Conservation (phyloP, 2,113 vertebrate species). For the Amazona guildingii region DNA sequence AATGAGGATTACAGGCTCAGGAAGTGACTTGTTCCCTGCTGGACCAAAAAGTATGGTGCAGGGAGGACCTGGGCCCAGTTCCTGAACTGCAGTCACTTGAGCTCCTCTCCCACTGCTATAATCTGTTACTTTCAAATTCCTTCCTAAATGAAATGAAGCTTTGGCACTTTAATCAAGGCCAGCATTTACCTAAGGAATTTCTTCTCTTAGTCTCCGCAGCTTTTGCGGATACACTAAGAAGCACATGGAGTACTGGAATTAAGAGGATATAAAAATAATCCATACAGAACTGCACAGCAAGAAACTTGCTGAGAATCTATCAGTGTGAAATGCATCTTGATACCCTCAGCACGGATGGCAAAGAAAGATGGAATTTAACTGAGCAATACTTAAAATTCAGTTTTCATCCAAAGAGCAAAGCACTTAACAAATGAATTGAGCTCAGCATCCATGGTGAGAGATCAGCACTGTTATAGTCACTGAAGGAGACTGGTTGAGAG, state of each 20-base stretch:
- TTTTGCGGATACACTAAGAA: background rate
- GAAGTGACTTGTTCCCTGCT: background rate
- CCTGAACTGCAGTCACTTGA: background rate
- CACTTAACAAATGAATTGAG: slow-evolving; percentile 51
- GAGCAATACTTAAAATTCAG: slow-evolving; percentile 36
- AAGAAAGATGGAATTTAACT: background rate
- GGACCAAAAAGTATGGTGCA: background rate
- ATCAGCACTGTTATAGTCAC: background rate
- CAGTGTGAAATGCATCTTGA: background rate
- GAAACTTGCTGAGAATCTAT: background rate
- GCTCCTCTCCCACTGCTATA: background rate
- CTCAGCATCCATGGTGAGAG: slow-evolving; percentile 1
- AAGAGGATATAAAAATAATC: slow-evolving; percentile 37
- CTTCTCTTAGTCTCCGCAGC: background rate
- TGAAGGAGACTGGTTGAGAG: background rate
- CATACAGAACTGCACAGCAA: background rate
- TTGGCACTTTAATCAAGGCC: background rate
- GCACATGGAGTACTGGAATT: background rate
- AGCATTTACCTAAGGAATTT: background rate
- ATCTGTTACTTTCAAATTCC: background rate
- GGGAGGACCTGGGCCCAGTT: background rate
- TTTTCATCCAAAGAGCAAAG: slow-evolving; percentile 3
- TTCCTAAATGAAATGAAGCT: background rate
- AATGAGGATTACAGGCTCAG: background rate
- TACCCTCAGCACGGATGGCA: background rate